Conservation (phyloP, 2,888 invertebrate genomes). For the Lasioglossum zephyrum region DNA sequence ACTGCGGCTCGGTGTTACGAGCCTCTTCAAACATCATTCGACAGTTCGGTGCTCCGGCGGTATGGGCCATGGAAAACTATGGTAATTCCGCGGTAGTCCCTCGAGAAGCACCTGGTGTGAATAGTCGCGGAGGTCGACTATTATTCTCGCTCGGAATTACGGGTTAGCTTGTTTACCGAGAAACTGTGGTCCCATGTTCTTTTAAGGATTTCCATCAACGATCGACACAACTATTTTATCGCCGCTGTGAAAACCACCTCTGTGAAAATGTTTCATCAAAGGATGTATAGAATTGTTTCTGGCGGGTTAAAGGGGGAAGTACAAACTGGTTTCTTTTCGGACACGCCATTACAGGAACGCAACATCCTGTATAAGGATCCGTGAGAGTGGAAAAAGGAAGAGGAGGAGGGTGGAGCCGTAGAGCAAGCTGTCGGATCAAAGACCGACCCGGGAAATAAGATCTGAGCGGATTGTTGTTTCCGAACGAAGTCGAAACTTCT, state of each 20-base stretch:
- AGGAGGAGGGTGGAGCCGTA: background rate
- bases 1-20: background rate
- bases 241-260: background rate
- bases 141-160: background rate
- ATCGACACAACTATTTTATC: background rate
- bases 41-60: background rate
- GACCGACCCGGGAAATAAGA: constrained; percentile 17
- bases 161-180: background rate
- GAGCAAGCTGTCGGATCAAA: background rate
- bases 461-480: constrained; percentile 17
- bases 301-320: background rate
- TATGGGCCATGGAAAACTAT: background rate
- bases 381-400: background rate
- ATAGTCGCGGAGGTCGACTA: background rate
- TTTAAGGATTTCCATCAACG: background rate
- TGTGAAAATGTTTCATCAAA: background rate
- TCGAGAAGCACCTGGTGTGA: background rate
- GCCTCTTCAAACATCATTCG: background rate
- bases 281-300: background rate
- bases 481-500: constrained; percentile 21
- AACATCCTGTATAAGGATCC: background rate
- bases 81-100: background rate
- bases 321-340: background rate
- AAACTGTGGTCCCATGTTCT: background rate
- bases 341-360: background rate